Conservation (phyloP, 2,113 vertebrate genomes). For the Chaetodon auriga region DNA sequence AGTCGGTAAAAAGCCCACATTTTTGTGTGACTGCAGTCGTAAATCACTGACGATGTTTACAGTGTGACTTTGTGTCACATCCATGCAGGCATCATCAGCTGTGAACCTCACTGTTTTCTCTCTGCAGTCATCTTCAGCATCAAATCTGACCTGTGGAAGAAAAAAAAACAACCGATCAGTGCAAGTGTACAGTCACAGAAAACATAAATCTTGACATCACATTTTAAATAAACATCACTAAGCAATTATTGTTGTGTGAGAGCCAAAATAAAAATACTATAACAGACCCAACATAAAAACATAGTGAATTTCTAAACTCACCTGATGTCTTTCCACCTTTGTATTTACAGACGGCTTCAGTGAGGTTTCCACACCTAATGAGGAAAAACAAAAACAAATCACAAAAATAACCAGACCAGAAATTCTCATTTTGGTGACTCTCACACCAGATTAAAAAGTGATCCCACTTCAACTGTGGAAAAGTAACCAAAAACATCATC, state of each 20-base stretch:
- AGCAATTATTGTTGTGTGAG: too few relatives aligned
- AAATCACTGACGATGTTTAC: conserved; percentile 21
- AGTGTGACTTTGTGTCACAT: conserved; percentile 52
- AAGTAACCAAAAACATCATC: too few relatives aligned
- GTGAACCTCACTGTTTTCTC: conserved; percentile 52
- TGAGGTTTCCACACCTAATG: conserved; percentile 36
- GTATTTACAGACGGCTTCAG: conserved; percentile 21
- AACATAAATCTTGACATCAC: background rate
- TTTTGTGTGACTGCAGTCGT: too few relatives aligned
- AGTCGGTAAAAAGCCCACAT: too few relatives aligned
- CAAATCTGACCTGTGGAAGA: conserved; percentile 52
- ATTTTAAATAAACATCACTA: too few relatives aligned
- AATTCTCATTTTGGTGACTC: background rate
- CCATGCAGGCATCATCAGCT: conserved; percentile 45
- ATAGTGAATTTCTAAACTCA: conserved; percentile 5
- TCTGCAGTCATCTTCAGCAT: conserved; percentile 40
- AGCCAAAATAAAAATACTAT: too few relatives aligned
- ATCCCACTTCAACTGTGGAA: too few relatives aligned
- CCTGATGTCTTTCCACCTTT: conserved; percentile 31
- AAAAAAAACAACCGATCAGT: background rate
- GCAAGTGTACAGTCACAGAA: background rate
- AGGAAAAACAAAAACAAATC: background rate
- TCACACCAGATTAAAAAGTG: background rate
- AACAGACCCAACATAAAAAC: background rate
- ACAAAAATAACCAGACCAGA: background rate